phyloP scores from a whole-genome alignment of 2,888 invertebrate genomes.

The Timema cristinae region DNA sequence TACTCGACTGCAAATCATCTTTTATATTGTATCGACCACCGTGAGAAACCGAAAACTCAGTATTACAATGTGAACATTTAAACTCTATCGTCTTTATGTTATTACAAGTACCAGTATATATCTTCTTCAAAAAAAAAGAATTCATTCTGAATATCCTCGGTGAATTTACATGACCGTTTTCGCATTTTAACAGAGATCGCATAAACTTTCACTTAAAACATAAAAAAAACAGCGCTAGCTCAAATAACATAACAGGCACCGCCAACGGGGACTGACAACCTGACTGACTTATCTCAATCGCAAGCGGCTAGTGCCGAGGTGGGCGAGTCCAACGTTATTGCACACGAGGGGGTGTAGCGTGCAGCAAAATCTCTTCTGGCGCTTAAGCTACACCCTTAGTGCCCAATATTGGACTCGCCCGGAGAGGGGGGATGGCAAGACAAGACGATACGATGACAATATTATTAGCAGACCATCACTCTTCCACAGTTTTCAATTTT shows the following conservation, averaged over 20 bases:
- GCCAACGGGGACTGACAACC: background rate
- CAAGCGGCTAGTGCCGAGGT: background rate
- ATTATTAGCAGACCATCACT: constrained; percentile 3
- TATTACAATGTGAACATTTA: constrained; percentile 3
- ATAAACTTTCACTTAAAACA: background rate
- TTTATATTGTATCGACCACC: background rate
- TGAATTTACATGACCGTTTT: constrained; percentile 3
- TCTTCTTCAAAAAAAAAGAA: no score
- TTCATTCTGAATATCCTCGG: constrained; percentile 1
- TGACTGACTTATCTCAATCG: constrained; percentile 3
- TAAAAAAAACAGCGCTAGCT: constrained; percentile 1
- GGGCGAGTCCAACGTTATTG: background rate
- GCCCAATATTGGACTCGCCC: constrained; percentile 3
- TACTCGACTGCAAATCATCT: constrained; percentile 1
- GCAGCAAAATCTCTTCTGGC: no score
- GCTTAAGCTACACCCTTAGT: background rate
- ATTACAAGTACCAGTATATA: constrained; percentile 1
- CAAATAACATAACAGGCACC: background rate
- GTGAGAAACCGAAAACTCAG: background rate
- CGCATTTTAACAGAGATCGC: constrained; percentile 1
- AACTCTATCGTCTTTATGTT: background rate
- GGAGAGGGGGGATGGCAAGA: background rate
- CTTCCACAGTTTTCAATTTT: background rate
- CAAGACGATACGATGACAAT: background rate
- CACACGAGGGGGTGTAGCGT: constrained; percentile 5